A percentile compares a stretch with the other conserved stretches of the same genome.
phyloP scores from a whole-genome alignment of 1,140 invertebrate genomes.

The Drosophila paulistorum region DNA sequence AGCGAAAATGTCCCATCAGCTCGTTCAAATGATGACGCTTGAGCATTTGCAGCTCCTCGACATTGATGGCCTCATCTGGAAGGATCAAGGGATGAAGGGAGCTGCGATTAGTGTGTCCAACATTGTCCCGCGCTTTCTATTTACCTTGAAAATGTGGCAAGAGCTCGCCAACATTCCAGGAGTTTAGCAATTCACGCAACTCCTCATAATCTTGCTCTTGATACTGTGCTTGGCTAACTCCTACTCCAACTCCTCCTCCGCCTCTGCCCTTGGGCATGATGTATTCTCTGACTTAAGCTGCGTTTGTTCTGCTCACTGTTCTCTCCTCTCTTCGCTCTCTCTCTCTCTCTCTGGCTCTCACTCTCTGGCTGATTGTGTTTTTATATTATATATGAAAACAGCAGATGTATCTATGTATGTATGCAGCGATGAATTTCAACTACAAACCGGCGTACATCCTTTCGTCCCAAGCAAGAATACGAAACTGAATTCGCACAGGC shows the following conservation, averaged over 20 bases:
- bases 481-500: slow-evolving; percentile 64
- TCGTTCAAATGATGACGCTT: slow-evolving; percentile 63
- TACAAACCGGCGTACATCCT: slow-evolving; percentile 72
- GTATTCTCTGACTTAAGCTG: slow-evolving; percentile 19
- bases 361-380: neutral
- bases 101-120: slow-evolving; percentile 4
- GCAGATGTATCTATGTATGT: slow-evolving; percentile 35
- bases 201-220: slow-evolving; percentile 59
- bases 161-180: slow-evolving; percentile 67
- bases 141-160: slow-evolving; percentile 70
- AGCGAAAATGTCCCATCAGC: slow-evolving; percentile 61
- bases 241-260: slow-evolving; percentile 13
- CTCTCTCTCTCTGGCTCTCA: neutral
- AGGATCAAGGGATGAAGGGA: neutral
- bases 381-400: slow-evolving; percentile 4
- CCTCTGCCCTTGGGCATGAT: slow-evolving; percentile 31
- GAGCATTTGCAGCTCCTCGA: slow-evolving; percentile 73
- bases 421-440: slow-evolving; percentile 53
- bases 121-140: slow-evolving; percentile 18
- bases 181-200: slow-evolving; percentile 56
- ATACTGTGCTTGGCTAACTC: slow-evolving; percentile 43
- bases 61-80: slow-evolving; percentile 71
- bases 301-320: neutral
- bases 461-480: slow-evolving; percentile 72
- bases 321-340: neutral